A percentile compares a stretch with the other conserved stretches of the same genome.
These are phyloP conservation scores for Acanthisitta chloris DNA, from an alignment of 2,113 vertebrate species.

Conservation along the genomic window DNA sequence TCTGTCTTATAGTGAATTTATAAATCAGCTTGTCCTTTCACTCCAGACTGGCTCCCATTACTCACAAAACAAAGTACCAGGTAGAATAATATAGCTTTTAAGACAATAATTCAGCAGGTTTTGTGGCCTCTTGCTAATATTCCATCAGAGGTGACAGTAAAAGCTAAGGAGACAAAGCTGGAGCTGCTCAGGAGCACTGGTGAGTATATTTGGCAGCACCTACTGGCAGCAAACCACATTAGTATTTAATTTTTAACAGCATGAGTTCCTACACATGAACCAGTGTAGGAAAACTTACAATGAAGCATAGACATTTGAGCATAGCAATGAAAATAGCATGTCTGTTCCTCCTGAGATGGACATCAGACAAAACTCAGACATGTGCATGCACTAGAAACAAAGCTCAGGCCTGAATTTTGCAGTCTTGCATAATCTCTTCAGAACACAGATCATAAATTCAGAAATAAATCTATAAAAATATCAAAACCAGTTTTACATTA, in stretches of 20 bases:
- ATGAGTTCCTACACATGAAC: not conserved
- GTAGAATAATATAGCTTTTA: not conserved
- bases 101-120: slow-evolving; percentile 11
- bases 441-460: not conserved
- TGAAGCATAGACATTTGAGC: not conserved
- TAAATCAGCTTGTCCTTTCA: not conserved
- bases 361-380: not conserved
- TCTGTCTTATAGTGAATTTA: not conserved
- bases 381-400: not conserved
- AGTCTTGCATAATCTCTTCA: not conserved
- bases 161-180: not conserved
- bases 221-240: not conserved
- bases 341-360: not conserved
- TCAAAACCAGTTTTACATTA: not conserved
- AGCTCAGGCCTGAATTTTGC: not conserved
- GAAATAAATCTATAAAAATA: not conserved
- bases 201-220: not conserved
- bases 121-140: not conserved
- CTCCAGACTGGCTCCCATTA: not conserved
- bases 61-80: not conserved
- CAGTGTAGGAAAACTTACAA: not conserved
- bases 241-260: not conserved
- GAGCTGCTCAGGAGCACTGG: not conserved
- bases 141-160: not conserved
- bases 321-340: not conserved